phyloP scores from a whole-genome alignment of 2,113 vertebrate species.

The Tachycineta bicolor region DNA sequence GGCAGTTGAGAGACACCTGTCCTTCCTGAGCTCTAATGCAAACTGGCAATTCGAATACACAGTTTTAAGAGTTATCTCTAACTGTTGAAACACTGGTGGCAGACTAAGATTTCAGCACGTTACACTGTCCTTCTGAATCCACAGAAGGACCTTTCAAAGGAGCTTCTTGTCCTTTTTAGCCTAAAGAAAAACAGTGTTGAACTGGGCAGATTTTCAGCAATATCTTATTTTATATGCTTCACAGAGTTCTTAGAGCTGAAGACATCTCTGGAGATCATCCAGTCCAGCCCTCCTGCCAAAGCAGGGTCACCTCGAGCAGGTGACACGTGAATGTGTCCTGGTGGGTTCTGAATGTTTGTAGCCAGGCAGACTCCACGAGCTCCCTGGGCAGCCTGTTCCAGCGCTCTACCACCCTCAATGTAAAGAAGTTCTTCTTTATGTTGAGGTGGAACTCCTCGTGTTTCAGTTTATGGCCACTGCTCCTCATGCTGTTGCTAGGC shows the following conservation, averaged over 20 bases:
- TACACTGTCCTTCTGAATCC: neutral
- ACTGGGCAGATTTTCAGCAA: neutral
- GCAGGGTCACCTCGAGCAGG: neutral
- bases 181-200: neutral
- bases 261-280: neutral
- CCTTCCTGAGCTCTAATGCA: neutral
- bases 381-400: neutral
- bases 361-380: accelerated
- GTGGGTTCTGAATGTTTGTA: neutral
- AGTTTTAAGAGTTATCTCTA: neutral
- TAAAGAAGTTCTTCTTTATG: neutral
- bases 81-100: neutral
- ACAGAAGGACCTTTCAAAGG: neutral
- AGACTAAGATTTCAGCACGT: neutral
- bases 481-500: neutral
- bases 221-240: accelerated
- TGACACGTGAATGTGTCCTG: accelerated
- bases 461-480: neutral
- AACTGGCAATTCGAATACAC: neutral
- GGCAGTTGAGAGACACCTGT: accelerated
- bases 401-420: neutral
- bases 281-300: neutral
- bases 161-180: neutral
- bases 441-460: neutral
- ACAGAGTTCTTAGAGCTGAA: neutral